A percentile compares a stretch with the other conserved stretches of the same genome.
Conservation (phyloP, 2,797 vertebrate species). For the Botia almorhae region DNA sequence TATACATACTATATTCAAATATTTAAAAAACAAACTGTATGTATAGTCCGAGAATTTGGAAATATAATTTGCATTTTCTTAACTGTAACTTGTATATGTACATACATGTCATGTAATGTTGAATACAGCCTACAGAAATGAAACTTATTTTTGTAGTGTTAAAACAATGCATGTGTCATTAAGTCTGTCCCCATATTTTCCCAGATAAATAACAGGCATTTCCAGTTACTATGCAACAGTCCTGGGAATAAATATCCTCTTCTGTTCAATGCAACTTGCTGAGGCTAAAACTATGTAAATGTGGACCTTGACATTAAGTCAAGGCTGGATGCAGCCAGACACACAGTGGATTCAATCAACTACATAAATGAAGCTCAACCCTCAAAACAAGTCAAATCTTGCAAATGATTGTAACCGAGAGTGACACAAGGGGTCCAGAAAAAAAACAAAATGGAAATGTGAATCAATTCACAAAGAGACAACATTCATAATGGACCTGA, state of each 20-base stretch:
- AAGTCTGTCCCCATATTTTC: background rate
- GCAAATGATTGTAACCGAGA: conserved; percentile 26
- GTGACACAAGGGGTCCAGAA: conserved; percentile 39
- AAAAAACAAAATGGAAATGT: conserved; percentile 44
- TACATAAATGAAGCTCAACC: conserved; percentile 2
- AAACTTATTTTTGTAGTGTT: background rate
- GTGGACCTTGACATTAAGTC: conserved; percentile 19
- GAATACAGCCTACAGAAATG: too few species aligned
- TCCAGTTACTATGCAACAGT: background rate
- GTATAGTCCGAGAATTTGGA: too few species aligned
- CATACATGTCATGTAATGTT: too few species aligned
- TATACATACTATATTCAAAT: too few species aligned
- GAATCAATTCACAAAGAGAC: conserved; percentile 59
- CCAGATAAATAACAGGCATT: background rate
- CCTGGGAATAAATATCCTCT: background rate
- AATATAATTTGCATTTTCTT: too few species aligned
- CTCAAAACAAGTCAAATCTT: conserved; percentile 37
- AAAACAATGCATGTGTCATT: background rate
- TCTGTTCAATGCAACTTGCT: background rate
- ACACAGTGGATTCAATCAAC: conserved; percentile 33
- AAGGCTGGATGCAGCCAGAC: conserved; percentile 11
- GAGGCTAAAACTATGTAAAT: conserved; percentile 21
- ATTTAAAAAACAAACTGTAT: too few species aligned
- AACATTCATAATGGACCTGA: conserved; percentile 54
- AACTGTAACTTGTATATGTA: too few species aligned